Evolutionary conservation across 2,113 vertebrate species (phyloP).

Genomic region (Pteropus alecto): DNA sequence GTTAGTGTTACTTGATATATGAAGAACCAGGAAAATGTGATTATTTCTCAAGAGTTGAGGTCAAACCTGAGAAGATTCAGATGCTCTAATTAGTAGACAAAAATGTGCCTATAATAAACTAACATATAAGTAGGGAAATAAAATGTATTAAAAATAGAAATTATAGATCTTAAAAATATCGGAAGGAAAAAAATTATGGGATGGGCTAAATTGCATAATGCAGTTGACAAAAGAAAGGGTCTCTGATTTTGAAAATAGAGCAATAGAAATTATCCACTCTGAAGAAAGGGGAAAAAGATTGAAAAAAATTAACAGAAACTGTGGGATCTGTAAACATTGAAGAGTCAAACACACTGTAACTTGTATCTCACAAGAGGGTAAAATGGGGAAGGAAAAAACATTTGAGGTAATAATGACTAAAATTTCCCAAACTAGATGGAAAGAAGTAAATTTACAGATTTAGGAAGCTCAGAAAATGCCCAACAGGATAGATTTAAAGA

Average conservation of each 20-base stretch:
- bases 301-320: neutral
- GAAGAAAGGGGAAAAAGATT: too few species aligned
- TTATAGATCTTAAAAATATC: neutral
- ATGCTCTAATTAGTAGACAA: neutral
- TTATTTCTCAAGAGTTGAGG: neutral
- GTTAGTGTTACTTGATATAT: neutral
- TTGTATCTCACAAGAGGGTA: neutral
- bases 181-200: neutral
- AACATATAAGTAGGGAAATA: neutral
- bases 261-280: neutral
- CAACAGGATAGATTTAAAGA: neutral
- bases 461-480: neutral
- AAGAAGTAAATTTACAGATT: neutral
- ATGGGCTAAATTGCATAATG: neutral
- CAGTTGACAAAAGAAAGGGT: neutral
- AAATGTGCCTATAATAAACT: neutral
- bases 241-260: neutral
- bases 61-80: neutral
- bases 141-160: neutral
- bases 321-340: neutral
- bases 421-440: neutral
- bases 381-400: neutral
- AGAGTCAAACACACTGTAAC: neutral
- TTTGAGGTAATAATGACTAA: neutral
- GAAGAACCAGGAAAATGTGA: neutral